Evolutionary conservation across 2,113 vertebrate genomes (phyloP).

Genomic region (Pardalotus punctatus): DNA sequence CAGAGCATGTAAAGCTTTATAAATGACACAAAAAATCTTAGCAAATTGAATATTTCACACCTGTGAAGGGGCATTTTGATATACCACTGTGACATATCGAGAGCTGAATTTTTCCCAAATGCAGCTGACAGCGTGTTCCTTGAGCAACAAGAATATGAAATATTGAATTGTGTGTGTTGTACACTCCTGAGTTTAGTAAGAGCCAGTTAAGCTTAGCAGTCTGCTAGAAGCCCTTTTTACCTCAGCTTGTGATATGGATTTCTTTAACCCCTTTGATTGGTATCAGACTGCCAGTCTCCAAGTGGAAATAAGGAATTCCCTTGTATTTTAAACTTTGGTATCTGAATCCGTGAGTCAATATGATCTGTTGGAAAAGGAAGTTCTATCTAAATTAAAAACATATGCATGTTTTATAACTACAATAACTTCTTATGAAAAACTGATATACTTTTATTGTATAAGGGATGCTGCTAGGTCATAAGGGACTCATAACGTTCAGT

Average conservation of each 20-base stretch:
- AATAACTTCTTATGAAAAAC: slow-evolving; percentile 27
- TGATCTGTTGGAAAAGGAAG: not conserved
- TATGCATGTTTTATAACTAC: not conserved
- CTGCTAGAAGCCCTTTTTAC: not conserved
- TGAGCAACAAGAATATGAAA: not conserved
- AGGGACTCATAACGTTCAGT: slow-evolving; percentile 19
- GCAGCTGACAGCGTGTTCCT: not conserved
- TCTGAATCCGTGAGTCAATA: not conserved
- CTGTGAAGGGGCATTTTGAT: not conserved
- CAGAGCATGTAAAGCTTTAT: not conserved
- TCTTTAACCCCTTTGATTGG: not conserved
- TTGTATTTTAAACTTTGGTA: not conserved
- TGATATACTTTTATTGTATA: slow-evolving; percentile 32
- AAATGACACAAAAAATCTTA: not conserved
- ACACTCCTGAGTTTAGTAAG: not conserved
- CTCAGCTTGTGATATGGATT: not conserved
- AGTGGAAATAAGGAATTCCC: not conserved
- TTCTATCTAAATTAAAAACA: slow-evolving; percentile 27
- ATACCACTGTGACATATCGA: not conserved
- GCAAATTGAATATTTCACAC: not conserved
- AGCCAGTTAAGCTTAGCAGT: not conserved
- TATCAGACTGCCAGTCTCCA: not conserved
- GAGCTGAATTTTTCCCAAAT: not conserved
- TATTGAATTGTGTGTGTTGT: not conserved
- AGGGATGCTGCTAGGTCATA: not conserved